Evolutionary conservation across 2,797 vertebrate species (phyloP).

Genomic region (Scolopax rusticola): DNA sequence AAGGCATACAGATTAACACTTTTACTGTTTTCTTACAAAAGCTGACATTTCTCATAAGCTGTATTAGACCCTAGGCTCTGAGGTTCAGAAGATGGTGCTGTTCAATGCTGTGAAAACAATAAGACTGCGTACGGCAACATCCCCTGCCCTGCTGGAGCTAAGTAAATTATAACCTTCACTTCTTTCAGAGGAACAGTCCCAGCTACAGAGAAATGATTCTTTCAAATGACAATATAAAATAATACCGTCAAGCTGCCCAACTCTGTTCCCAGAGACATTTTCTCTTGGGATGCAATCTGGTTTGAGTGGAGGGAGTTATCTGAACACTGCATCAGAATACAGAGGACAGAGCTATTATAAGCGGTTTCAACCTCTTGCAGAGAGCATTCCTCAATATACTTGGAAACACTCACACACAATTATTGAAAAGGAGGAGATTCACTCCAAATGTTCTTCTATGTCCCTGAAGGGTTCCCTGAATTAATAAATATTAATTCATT

Average conservation of each 20-base stretch:
- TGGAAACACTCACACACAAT: neutral
- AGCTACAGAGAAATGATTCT: constrained; percentile 64
- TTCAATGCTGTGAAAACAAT: constrained; percentile 10
- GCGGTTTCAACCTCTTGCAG: neutral
- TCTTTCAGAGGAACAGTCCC: constrained; percentile 46
- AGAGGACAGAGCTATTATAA: constrained; percentile 18
- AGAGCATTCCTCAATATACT: neutral
- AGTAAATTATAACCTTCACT: constrained; percentile 66
- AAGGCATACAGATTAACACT: constrained; percentile 20
- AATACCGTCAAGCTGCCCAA: constrained; percentile 52
- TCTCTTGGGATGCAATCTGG: constrained; percentile 42
- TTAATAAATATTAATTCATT: neutral
- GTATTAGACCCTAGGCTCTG: neutral
- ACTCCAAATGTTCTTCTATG: neutral
- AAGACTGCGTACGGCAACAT: neutral
- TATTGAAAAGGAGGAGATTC: neutral
- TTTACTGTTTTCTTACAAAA: constrained; percentile 23
- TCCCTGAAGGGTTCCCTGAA: neutral
- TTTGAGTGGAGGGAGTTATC: constrained; percentile 38
- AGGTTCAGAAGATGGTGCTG: constrained; percentile 36
- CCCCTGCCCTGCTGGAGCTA: constrained; percentile 53
- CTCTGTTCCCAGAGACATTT: constrained; percentile 57
- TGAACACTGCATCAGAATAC: constrained; percentile 38
- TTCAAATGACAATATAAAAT: constrained; percentile 63
- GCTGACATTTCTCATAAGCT: constrained; percentile 17